Evolutionary conservation across 1,140 invertebrate species (phyloP), one percentile per base, ranked within the genome.

Genomic region (Thaumetopoea pityocampa): DNA sequence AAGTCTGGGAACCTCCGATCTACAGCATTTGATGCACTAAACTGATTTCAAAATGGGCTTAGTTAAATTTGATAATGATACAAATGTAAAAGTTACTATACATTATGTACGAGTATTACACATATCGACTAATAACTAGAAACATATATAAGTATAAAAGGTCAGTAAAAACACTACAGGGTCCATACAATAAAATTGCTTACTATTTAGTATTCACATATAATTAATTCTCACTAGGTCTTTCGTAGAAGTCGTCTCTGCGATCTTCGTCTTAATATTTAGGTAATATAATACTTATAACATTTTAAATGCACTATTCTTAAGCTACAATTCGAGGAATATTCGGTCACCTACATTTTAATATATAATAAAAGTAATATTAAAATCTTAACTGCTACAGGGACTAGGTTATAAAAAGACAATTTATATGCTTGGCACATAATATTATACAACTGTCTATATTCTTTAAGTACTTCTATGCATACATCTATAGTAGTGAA

Each of bases 71-170:
- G 10, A 12, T 26, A 28, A 28, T 28, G 12, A 16, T 9, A n/a
- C 9, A 5, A 40, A 29, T 19, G 10, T 22, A 7, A 22, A n/a
- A n/a, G n/a, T 15, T 1, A 20, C 11, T 20, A 22, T 14, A 1
- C 18, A 30, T 15, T 11, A 17, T 29, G 23, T 37, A 45, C 23
- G 23, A 37, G 27, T 24, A 5, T 32, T n/a, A 17, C 10, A 22
- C 12, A 18, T 27, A 8, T 33, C 11, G 10, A 37, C 50, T 34
- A 26, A 34, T 44, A 51, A 38, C 60, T 51, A 68, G 59, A 67
- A 70, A 77, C 59, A 57, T 71, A 69, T 49, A 51, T 65, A 76
- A 73, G 72, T 82, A 82, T 71, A 79, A 82, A 82, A 79, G 67
- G 66, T 71, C 55, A 58, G 70, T 78, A 79, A 71, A 82, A 82